phyloP scores from a whole-genome alignment of 1,140 invertebrate genomes.

The Centruroides sculpturatus region DNA sequence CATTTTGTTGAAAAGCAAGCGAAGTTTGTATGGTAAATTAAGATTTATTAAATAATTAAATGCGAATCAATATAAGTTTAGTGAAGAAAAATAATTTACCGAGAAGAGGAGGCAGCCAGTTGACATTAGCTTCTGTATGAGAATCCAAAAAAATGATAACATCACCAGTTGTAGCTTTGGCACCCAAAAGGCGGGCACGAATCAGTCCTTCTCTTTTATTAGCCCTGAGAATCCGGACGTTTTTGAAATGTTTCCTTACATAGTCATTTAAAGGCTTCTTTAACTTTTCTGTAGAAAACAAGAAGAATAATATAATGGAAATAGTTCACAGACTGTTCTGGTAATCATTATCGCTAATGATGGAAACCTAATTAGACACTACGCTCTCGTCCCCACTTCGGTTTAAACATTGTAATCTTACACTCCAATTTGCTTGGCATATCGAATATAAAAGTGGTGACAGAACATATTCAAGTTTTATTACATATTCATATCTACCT shows the following conservation, averaged over 20 bases:
- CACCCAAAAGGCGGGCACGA: conserved; percentile 76
- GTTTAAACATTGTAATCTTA: too few species aligned
- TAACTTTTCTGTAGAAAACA: conserved; percentile 52
- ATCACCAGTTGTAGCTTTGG: conserved; percentile 74
- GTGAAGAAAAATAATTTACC: conserved; percentile 15
- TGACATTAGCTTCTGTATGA: conserved; percentile 78
- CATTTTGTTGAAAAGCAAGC: too few species aligned
- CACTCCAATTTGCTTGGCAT: too few species aligned
- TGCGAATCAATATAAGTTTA: neutral
- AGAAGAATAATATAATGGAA: too few species aligned
- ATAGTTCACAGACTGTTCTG: too few species aligned
- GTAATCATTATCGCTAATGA: too few species aligned
- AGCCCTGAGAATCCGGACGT: conserved; percentile 51
- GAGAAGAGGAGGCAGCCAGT: conserved; percentile 85
- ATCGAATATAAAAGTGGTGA: too few species aligned
- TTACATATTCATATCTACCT: conserved; percentile 16
- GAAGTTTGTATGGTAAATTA: too few species aligned
- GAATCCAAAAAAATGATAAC: conserved; percentile 93
- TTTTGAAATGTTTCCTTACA: conserved; percentile 31
- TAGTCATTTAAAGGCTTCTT: conserved; percentile 86
- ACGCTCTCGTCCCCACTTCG: too few species aligned
- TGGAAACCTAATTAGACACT: too few species aligned
- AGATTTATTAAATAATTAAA: too few species aligned
- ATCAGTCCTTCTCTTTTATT: conserved; percentile 87
- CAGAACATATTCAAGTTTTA: too few species aligned